Base-by-base conservation (phyloP, 2,888 invertebrate genomes). In the Drosophila austrosaltans region DNA sequence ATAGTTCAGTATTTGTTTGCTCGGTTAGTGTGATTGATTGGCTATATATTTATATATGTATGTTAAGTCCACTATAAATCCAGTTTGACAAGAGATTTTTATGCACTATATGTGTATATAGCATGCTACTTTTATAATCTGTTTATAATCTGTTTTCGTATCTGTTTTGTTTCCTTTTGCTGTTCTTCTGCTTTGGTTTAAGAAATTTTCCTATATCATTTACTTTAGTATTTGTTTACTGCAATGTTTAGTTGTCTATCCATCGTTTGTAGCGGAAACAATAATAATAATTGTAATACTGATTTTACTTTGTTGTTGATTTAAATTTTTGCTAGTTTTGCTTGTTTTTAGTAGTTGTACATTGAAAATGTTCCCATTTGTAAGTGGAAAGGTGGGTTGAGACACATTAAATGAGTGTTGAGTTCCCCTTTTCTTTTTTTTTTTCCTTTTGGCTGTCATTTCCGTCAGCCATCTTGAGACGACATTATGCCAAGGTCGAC, bases 341-440 rank as follows among this genome's bases (percentile, higher is more conserved):
- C 16, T 25, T 54, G n/a, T 63, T 79, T 63, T 79, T 84, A 16
- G 72, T 63, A 81, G 54, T 81, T 76, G 83, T 88, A 86, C 73
- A 57, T 63, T 72, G 42, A 20, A 74, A 79, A 75, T 83, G 82
- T 75, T 82, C 87, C 88, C 82, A 66, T 81, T 72, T 70, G 76
- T 75, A 73, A 61, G 71, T 75, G 57, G 69, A 81, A 70, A 87
- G 83, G 83, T 83, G 83, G 83, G 83, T 68, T 86, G 56, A 72
- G 83, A 75, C 76, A 76, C 63, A 75, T 68, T 44, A 56, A 71
- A 59, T 62, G 64, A 64, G 75, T 57, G 16, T 62, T 53, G 62
- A n/a, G 25, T 61, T 58, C 53, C 63, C 36, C 25, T 44, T 36
- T 36, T 36, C 5, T 32, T 32, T 32, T 36, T 8, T 36, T 36